Evolutionary conservation across 2,113 vertebrate genomes (phyloP), one percentile per base, ranked within the genome.

Genomic region (Promerops cafer): DNA sequence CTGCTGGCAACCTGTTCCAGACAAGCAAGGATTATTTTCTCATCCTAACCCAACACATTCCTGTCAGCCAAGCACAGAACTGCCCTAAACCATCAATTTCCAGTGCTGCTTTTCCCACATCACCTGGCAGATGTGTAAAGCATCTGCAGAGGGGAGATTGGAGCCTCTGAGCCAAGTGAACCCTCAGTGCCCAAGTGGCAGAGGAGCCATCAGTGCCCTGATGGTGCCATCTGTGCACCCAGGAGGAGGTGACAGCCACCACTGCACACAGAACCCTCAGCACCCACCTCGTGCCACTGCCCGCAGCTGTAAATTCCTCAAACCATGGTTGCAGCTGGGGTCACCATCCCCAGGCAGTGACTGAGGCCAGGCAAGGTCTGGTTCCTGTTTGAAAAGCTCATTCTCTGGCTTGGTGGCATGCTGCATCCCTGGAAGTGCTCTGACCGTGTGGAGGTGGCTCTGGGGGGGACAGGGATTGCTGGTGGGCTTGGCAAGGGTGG

Each of bases 221-320:
- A 8, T 19, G 18, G 56, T 78, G 44, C 71, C 61, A 44, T 13
- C 50, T 27, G 64, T 42, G 44, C 37, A 7, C 33, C 8, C 74
- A 49, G 31, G 47, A 33, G 53, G 63, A 72, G 80, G 16, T 42
- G 49, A 28, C 13, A 3, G 31, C 60, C 33, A 49, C 78, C 37
- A 11, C n/a, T 10, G 24, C 37, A 20, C 2, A 2, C 50, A 42
- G n/a, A 70, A 3, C 60, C 31, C 31, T 12, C 33, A 63, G 47
- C 53, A 27, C 30, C 49, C 49, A 3, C 5, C 8, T 13, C 22
- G 1, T 2, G 44, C 8, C 31, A 1, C 28, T 77, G n/a, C 14
- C 63, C 33, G 13, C 14, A 71, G 52, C 26, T 71, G 17, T 2
- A 2, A 50, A 5, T 35, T 16, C 80, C 42, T 30, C 49, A 42